A percentile compares a stretch with the other conserved stretches of the same genome.
These are phyloP conservation scores for Enteromius thamalakanensis DNA, from an alignment of 2,797 vertebrate species.

Conservation along the genomic window DNA sequence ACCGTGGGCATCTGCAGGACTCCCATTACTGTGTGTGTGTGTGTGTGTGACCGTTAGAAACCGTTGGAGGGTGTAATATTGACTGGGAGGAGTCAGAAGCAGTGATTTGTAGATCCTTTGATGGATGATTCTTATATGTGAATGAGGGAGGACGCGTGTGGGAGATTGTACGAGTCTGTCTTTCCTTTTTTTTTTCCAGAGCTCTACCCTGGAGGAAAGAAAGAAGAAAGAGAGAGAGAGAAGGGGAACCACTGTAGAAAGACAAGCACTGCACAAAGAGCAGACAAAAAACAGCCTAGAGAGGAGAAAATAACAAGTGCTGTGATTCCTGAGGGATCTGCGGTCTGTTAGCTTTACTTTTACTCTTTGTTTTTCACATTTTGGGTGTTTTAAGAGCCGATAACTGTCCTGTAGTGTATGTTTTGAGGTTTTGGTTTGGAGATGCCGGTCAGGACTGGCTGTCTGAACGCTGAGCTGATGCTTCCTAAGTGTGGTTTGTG, in stretches of 20 bases:
- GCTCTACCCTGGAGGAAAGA: slow-evolving; percentile 71
- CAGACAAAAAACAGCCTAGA: slow-evolving; percentile 53
- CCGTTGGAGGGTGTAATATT: slow-evolving; percentile 35
- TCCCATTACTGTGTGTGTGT: slow-evolving; percentile 50
- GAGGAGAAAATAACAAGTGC: slow-evolving; percentile 39
- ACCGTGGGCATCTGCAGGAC: slow-evolving; percentile 45
- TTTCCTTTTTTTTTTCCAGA: slow-evolving; percentile 58
- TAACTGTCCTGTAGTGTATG: slow-evolving; percentile 23
- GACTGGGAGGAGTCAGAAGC: slow-evolving; percentile 70
- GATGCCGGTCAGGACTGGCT: slow-evolving; percentile 3
- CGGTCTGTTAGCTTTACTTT: not conserved
- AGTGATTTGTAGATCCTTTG: slow-evolving; percentile 76
- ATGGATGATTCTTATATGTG: slow-evolving; percentile 73
- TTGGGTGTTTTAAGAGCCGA: slow-evolving; percentile 13
- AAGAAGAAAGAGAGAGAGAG: slow-evolving; percentile 45
- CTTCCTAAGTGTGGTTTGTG: slow-evolving; percentile 33
- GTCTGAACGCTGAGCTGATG: slow-evolving; percentile 29
- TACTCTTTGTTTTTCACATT: not conserved
- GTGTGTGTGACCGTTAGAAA: slow-evolving; percentile 43
- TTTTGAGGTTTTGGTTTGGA: slow-evolving; percentile 23
- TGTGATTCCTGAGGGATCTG: slow-evolving; percentile 17
- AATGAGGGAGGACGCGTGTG: slow-evolving; percentile 59
- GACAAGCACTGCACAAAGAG: slow-evolving; percentile 52
- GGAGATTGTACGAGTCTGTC: slow-evolving; percentile 40
- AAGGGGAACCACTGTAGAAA: slow-evolving; percentile 49